phyloP scores from a whole-genome alignment of 2,113 vertebrate genomes.

The Lampris megalopsis region DNA sequence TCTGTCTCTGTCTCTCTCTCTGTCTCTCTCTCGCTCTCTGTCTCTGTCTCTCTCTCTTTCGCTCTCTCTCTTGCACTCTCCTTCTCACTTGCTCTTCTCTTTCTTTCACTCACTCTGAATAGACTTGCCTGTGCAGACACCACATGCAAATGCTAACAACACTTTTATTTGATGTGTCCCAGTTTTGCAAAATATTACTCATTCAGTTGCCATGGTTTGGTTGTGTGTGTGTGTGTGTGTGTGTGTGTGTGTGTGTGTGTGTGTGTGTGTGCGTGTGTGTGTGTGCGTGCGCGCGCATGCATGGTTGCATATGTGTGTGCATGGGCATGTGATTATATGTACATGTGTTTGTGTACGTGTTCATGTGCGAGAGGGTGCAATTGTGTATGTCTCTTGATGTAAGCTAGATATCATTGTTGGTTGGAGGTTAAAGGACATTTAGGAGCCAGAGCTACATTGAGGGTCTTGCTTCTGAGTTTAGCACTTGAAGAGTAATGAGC shows the following conservation, averaged over 20 bases:
- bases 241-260: background rate
- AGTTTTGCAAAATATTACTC: constrained; percentile 71
- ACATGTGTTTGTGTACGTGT: constrained; percentile 28
- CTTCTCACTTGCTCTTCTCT: no score
- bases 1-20: no score
- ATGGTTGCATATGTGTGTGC: background rate
- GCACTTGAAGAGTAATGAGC: constrained; percentile 77
- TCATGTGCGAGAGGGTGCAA: background rate
- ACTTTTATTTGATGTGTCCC: constrained; percentile 66
- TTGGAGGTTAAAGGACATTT: constrained; percentile 74
- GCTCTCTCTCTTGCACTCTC: no score
- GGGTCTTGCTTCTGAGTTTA: constrained; percentile 74
- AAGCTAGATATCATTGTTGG: constrained; percentile 64
- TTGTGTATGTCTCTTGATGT: constrained; percentile 21
- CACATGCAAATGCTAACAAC: constrained; percentile 66
- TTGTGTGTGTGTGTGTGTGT: constrained; percentile 36
- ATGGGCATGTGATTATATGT: background rate
- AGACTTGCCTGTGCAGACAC: constrained; percentile 47
- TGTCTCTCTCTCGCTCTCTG: no score
- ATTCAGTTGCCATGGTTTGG: constrained; percentile 54
- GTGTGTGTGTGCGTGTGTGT: constrained; percentile 26
- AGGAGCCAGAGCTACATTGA: constrained; percentile 55
- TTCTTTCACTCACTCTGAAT: constrained; percentile 6
- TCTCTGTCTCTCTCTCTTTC: no score
- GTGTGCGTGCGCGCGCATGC: constrained; percentile 27